Evolutionary conservation across 2,888 invertebrate genomes (phyloP), one percentile per base, ranked within the genome.

Genomic region (Catotricha subobsoleta): DNA sequence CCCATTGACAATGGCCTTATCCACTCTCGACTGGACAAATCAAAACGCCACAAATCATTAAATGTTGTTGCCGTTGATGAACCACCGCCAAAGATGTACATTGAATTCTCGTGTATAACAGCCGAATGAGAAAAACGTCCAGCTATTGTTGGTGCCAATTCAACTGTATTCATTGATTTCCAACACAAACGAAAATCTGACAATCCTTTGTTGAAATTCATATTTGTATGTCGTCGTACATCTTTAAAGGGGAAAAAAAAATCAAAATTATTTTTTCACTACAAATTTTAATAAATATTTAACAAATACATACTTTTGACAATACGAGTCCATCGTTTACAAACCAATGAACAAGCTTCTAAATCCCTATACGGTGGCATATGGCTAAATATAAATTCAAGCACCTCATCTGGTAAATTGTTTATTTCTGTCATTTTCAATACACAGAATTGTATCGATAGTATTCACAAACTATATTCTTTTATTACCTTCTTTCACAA

Each of bases 1-100:
- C 68, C 90, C 62, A 77, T 79, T 3, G 87, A 80, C 34, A 83
- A 62, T 1, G 83, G 82, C 48, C 88, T 68, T 16, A 81, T 71
- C 94, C 94, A 94, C 49, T 76, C 71, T 51, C 88, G 69, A 36
- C 72, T 77, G 1, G 82, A 81, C 45, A 95, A 69, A 66, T 95
- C 88, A 60, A 95, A 76, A 47, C 76, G 71, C 95, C 95, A 95
- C 25, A 97, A 67, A 66, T 97, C 95, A 66, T 97, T 95, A 55
- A 94, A 94, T 12, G 95, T 88, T 16, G 95, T 94, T 53, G 83
- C 82, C 41, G 84, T 80, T 28, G 84, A 82, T 10, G 94, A 92
- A 52, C 92, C 94, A 7, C 95, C 95, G 25, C 95, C 95, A 69
- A 95, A 94, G 36, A 95, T 76, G 56, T 86, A 95, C 83, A 95